A percentile compares a stretch with the other conserved stretches of the same genome.
Evolutionary conservation across 2,888 invertebrate species (phyloP).

Genomic region (Hololepta plana): DNA sequence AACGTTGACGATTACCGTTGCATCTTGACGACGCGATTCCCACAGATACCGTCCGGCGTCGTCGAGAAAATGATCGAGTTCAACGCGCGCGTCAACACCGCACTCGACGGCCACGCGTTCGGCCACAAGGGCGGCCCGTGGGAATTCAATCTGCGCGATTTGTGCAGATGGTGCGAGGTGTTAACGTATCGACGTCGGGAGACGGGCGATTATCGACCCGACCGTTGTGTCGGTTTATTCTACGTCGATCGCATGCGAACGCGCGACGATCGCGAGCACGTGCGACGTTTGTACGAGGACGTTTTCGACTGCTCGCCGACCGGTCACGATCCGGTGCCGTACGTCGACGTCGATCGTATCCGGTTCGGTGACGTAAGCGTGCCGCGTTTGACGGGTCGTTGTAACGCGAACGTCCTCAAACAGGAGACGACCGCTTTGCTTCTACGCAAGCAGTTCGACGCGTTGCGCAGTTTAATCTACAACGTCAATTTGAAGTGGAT

Average conservation of each 20-base stretch:
- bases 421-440: conserved; percentile 26
- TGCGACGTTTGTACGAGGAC: conserved; percentile 31
- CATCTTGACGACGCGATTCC: conserved; percentile 50
- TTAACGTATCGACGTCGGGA: conserved; percentile 29
- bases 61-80: conserved; percentile 60
- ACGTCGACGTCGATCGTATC: conserved; percentile 37
- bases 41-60: conserved; percentile 37
- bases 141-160: conserved; percentile 94
- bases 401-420: conserved; percentile 17
- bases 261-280: conserved; percentile 52
- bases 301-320: conserved; percentile 25
- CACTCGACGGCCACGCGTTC: conserved; percentile 46
- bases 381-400: conserved; percentile 13
- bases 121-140: conserved; percentile 78
- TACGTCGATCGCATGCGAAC: conserved; percentile 80
- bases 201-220: conserved; percentile 23
- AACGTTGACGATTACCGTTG: conserved; percentile 44
- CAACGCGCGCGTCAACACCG: conserved; percentile 46
- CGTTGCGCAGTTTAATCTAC: conserved; percentile 63
- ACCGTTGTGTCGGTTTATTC: conserved; percentile 55
- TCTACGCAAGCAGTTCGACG: conserved; percentile 39
- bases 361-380: conserved; percentile 47
- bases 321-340: conserved; percentile 37
- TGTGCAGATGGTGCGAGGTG: conserved; percentile 83
- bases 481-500: conserved; percentile 89